Conservation (phyloP, 2,888 invertebrate genomes). For the Ormyrus nitidulus region DNA sequence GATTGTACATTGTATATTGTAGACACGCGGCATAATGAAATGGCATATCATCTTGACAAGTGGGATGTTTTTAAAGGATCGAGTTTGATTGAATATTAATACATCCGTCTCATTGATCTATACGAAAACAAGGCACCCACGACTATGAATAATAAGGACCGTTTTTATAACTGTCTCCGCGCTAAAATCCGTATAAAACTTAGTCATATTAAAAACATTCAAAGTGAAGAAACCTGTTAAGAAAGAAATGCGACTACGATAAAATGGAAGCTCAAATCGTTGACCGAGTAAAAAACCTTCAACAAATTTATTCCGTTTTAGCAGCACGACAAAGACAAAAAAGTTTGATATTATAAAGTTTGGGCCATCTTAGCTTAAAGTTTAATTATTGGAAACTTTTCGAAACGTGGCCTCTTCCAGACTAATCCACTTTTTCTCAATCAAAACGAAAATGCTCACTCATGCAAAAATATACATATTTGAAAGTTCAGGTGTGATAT, state of each 20-base stretch:
- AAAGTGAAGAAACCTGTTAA: too few relatives aligned
- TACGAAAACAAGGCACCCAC: constrained; percentile 19
- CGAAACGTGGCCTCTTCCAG: background rate
- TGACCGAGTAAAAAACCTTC: too few relatives aligned
- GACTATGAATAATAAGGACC: constrained; percentile 1
- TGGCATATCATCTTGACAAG: constrained; percentile 24
- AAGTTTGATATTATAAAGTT: too few relatives aligned
- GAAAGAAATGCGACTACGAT: too few relatives aligned
- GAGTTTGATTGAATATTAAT: constrained; percentile 34
- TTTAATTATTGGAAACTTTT: too few relatives aligned
- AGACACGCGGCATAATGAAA: constrained; percentile 4
- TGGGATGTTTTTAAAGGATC: constrained; percentile 34
- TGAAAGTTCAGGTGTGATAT: constrained; percentile 44
- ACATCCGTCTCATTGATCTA: constrained; percentile 23
- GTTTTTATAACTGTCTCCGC: background rate
- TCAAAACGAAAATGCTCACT: constrained; percentile 18
- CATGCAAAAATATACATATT: constrained; percentile 39
- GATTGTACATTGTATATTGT: background rate
- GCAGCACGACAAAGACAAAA: too few relatives aligned
- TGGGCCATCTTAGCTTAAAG: too few relatives aligned
- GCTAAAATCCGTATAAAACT: too few relatives aligned
- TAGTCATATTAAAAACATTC: too few relatives aligned
- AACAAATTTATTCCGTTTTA: too few relatives aligned
- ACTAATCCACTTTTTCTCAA: constrained; percentile 27
- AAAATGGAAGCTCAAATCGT: too few relatives aligned